Evolutionary conservation across 2,797 vertebrate genomes (phyloP), one percentile per base, ranked within the genome.

Genomic region (Stomatorhinus walkeri): DNA sequence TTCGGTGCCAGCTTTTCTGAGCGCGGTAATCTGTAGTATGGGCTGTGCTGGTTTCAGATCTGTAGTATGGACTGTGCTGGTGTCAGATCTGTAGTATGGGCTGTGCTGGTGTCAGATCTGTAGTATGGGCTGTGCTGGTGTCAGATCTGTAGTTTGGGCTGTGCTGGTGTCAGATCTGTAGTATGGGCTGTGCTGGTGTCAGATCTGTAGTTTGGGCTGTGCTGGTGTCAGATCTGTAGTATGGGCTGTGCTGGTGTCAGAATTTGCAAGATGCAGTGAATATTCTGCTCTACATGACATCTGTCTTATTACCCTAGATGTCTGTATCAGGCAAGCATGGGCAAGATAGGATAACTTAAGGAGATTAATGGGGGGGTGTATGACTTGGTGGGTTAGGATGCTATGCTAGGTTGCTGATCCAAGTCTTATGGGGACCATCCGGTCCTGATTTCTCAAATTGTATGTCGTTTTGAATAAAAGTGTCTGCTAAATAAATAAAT

Each of bases 21-120:
- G 94, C 94, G 94, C 92, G 94, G 92, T 94, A 93, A 93, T 92
- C 91, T 94, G 92, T 93, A 94, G 94, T 94, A 95, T 32, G 28
- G 28, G 28, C 28, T 32, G 28, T 32, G 28, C 28, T 32, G 28
- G 28, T 32, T 0, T 32, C 28, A 32, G 28, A 32, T 32, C 28
- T 32, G 28, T 32, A 32, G 28, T 32, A 32, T 32, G 28, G 28
- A 1, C 28, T 32, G 28, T 32, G 28, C 28, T 32, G 28, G 28
- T 32, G 28, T 32, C 28, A 32, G 28, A 32, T 32, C 28, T 32
- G 28, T 32, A 32, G 28, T 32, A 32, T 32, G 28, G 28, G 28
- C 28, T 32, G 28, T 32, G 28, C 28, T 48, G 28, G 79, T 56
- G 54, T 48, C 68, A 49, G 9, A 16, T 92, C 91, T 94, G 92